A percentile compares a stretch with the other conserved stretches of the same genome.
phyloP scores from a whole-genome alignment of 2,888 invertebrate species.

The Drosophila nr. fundita region DNA sequence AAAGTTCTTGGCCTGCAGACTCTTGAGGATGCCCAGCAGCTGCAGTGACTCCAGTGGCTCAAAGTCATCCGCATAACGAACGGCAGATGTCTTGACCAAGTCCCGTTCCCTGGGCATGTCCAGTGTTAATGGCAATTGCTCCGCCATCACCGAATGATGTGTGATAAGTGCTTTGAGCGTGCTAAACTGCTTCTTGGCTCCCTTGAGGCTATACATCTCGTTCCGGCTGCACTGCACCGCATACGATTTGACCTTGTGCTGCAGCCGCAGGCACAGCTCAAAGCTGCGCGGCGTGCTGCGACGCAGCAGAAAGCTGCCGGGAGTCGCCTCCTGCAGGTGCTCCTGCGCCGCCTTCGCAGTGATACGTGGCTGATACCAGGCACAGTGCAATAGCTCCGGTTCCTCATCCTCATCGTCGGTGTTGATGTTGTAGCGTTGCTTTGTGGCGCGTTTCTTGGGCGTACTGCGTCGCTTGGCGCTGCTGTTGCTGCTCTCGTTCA shows the following conservation, averaged over 20 bases:
- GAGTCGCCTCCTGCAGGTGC: conserved; percentile 62
- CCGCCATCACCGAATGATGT: conserved; percentile 99
- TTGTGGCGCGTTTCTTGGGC: conserved; percentile 43
- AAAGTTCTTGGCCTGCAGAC: conserved; percentile 76
- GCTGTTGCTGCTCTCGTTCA: conserved; percentile 59
- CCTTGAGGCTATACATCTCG: conserved; percentile 87
- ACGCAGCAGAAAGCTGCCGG: conserved; percentile 78
- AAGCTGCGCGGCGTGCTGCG: conserved; percentile 74
- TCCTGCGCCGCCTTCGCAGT: conserved; percentile 73
- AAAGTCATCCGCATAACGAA: conserved; percentile 89
- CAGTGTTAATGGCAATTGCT: conserved; percentile 96
- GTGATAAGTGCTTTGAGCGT: conserved; percentile 95
- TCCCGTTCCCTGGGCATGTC: conserved; percentile 88
- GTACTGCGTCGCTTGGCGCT: conserved; percentile 45
- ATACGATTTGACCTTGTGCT: conserved; percentile 76
- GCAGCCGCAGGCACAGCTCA: conserved; percentile 75
- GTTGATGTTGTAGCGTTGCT: conserved; percentile 49
- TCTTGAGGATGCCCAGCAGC: conserved; percentile 78
- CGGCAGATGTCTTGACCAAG: conserved; percentile 47
- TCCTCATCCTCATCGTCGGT: conserved; percentile 69
- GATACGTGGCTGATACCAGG: conserved; percentile 81
- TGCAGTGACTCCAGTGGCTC: conserved; percentile 89
- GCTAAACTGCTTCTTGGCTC: conserved; percentile 97
- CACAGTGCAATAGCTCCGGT: conserved; percentile 64
- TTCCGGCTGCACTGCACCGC: conserved; percentile 66